A percentile compares a stretch with the other conserved stretches of the same genome.
These are phyloP conservation scores for Lutjanus argentimaculatus DNA, from an alignment of 2,797 vertebrate genomes.

Conservation along the genomic window DNA sequence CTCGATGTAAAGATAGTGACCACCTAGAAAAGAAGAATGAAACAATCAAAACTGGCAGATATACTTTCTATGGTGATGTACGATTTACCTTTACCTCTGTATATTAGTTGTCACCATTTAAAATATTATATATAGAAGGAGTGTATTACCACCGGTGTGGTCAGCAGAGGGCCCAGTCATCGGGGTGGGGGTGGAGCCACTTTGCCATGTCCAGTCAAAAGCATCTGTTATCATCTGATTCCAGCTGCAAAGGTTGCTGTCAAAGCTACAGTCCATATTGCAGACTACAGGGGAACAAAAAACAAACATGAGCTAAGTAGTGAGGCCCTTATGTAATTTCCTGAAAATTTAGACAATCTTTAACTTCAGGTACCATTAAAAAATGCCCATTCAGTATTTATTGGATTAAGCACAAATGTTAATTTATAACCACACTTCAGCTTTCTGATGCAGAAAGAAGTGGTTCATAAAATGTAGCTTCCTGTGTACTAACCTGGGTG, in stretches of 20 bases:
- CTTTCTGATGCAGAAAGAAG: conserved; percentile 21
- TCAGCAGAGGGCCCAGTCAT: conserved; percentile 82
- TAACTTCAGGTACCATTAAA: background rate
- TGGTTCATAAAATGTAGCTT: conserved; percentile 33
- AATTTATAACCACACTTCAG: conserved; percentile 45
- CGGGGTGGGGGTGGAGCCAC: conserved; percentile 76
- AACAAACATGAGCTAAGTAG: background rate
- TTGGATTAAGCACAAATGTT: conserved; percentile 20
- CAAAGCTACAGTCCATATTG: conserved; percentile 58
- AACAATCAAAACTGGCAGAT: background rate
- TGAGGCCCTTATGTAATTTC: conserved; percentile 9
- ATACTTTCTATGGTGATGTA: background rate
- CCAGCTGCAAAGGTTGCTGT: conserved; percentile 76
- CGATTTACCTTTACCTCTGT: background rate
- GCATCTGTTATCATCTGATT: conserved; percentile 78
- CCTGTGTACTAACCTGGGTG: conserved; percentile 55
- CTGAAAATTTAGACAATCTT: background rate
- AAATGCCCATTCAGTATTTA: conserved; percentile 3
- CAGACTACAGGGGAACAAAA: conserved; percentile 62
- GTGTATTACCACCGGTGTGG: conserved; percentile 80
- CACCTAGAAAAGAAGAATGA: conserved; percentile 61
- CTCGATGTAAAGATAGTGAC: conserved; percentile 84
- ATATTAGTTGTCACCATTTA: background rate
- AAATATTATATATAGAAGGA: background rate
- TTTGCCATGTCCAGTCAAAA: conserved; percentile 85